Evolutionary conservation across 30 jellyfish, hydroid and myxozoan species (phyloP).

Genomic region (Turritopsis rubra): DNA sequence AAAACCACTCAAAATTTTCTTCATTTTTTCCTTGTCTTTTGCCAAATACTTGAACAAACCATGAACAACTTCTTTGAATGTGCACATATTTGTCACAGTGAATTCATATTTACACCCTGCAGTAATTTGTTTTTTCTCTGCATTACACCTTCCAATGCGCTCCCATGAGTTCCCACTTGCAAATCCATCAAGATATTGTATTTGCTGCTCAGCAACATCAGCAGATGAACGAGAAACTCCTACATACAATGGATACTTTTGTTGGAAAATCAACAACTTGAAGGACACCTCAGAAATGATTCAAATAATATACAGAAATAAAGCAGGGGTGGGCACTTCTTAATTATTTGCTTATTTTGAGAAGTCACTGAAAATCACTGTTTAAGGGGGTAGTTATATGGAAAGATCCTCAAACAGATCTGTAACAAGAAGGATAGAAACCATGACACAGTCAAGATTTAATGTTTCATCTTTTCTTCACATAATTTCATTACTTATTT

Average conservation of each 20-base stretch:
- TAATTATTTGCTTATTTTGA: too few species aligned
- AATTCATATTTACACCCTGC: not conserved
- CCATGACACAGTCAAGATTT: too few species aligned
- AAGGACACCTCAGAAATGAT: too few species aligned
- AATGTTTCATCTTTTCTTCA: too few species aligned
- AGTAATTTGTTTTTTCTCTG: not conserved
- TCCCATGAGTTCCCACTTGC: not conserved
- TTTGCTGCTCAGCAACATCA: not conserved
- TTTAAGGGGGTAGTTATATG: too few species aligned
- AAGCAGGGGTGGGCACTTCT: too few species aligned
- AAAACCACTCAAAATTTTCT: not conserved
- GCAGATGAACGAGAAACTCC: not conserved
- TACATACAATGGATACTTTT: not conserved
- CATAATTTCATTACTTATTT: too few species aligned
- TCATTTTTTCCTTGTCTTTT: not conserved
- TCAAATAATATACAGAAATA: not conserved
- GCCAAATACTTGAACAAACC: not conserved
- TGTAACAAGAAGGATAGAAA: too few species aligned
- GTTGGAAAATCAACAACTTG: not conserved
- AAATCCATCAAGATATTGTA: not conserved
- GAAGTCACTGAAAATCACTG: too few species aligned
- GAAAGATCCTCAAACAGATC: too few species aligned
- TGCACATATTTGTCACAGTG: not conserved
- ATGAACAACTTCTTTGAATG: not conserved
- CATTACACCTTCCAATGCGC: not conserved